Conservation (phyloP, 1,140 invertebrate genomes). For the Panulirus ornatus region DNA sequence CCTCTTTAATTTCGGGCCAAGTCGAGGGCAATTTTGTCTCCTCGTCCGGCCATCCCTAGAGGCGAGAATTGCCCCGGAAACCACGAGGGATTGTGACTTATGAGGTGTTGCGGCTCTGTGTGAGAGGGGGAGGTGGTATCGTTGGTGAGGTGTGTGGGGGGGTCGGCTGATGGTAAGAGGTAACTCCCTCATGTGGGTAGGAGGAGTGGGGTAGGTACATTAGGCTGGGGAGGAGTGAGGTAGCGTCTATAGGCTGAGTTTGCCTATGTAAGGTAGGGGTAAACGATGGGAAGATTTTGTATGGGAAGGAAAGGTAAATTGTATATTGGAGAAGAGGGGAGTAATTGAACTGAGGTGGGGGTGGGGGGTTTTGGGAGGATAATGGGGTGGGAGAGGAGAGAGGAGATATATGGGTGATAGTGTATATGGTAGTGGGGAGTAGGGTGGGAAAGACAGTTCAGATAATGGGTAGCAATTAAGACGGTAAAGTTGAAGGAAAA, state of each 20-base stretch:
- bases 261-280: neutral
- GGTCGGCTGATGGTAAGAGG: neutral
- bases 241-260: neutral
- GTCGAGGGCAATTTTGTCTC: neutral
- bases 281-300: neutral
- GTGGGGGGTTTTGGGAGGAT: neutral
- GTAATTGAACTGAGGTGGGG: too few species aligned
- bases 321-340: too few species aligned
- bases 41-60: neutral
- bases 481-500: too few species aligned
- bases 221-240: too few species aligned
- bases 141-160: too few species aligned
- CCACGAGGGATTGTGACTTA: neutral
- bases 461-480: too few species aligned
- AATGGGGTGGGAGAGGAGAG: neutral
- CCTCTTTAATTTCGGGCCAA: conserved; percentile 5
- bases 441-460: too few species aligned
- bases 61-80: too few species aligned
- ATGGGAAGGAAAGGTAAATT: too few species aligned
- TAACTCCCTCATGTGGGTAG: too few species aligned
- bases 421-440: too few species aligned
- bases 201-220: neutral
- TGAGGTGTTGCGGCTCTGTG: neutral
- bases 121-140: neutral
- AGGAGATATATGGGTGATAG: neutral